A percentile compares a stretch with the other conserved stretches of the same genome.
Conservation (phyloP, 2,888 invertebrate genomes). For the Agrochola macilenta region DNA sequence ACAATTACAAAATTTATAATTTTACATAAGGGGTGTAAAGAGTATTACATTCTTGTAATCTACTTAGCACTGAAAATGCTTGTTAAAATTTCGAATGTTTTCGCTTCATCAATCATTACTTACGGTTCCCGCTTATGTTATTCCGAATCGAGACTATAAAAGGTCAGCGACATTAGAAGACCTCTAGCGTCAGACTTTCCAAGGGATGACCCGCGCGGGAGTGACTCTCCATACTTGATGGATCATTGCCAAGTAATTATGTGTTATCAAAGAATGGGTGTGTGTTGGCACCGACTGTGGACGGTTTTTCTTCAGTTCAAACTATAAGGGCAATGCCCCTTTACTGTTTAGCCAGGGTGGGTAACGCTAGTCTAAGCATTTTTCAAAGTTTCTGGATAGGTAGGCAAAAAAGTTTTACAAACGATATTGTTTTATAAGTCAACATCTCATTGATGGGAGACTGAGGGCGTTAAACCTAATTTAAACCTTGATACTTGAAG, state of each 20-base stretch:
- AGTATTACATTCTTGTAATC: too few species aligned
- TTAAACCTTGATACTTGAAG: slow-evolving; percentile 1
- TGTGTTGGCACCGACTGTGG: slow-evolving; percentile 68
- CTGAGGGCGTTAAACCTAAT: background rate
- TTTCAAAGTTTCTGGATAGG: slow-evolving; percentile 7
- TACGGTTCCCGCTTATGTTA: too few species aligned
- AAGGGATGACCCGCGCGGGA: slow-evolving; percentile 50
- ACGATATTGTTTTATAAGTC: background rate
- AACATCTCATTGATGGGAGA: slow-evolving; percentile 18
- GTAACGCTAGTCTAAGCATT: slow-evolving; percentile 22
- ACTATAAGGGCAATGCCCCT: slow-evolving; percentile 59
- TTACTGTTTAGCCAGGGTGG: slow-evolving; percentile 29
- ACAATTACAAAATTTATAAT: too few species aligned
- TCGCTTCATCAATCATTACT: too few species aligned
- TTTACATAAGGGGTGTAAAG: too few species aligned
- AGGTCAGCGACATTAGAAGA: slow-evolving; percentile 59
- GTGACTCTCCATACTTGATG: slow-evolving; percentile 66
- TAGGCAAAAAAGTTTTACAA: background rate
- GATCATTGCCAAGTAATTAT: slow-evolving; percentile 72
- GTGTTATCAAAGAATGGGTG: slow-evolving; percentile 61
- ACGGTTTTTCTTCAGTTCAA: slow-evolving; percentile 56
- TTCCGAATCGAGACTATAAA: slow-evolving; percentile 3
- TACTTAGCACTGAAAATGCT: too few species aligned
- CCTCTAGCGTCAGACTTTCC: slow-evolving; percentile 27
- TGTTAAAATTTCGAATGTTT: too few species aligned